Evolutionary conservation across 2,888 invertebrate species (phyloP).

Genomic region (Microlaimidae sp.): DNA sequence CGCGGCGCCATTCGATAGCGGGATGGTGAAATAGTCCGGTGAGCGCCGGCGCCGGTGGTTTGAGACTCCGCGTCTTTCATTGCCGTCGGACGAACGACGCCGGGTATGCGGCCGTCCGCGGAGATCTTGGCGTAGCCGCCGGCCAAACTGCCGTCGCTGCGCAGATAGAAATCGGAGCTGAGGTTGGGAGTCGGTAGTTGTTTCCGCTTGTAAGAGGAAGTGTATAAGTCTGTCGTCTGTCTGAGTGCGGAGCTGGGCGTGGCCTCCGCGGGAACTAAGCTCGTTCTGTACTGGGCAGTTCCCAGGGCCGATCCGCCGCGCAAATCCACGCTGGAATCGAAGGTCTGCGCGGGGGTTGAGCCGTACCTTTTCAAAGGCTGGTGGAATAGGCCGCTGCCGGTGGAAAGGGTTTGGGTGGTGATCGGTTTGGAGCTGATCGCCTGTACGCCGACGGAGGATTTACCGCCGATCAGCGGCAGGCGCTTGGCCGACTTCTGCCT

Average conservation of each 20-base stretch:
- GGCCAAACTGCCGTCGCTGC: too few species aligned
- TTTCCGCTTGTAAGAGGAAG: too few species aligned
- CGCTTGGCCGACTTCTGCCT: not conserved
- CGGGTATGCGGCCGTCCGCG: too few species aligned
- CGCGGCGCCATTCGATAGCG: not conserved
- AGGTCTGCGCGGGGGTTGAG: too few species aligned
- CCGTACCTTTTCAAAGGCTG: not conserved
- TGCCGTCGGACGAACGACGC: constrained; percentile 3
- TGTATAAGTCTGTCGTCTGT: too few species aligned
- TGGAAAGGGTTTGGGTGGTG: not conserved
- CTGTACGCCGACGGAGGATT: constrained; percentile 7
- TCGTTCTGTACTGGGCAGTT: not conserved
- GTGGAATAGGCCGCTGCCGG: not conserved
- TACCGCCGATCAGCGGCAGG: not conserved
- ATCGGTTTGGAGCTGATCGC: not conserved
- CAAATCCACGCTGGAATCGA: not conserved
- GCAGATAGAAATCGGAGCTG: too few species aligned
- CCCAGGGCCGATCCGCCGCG: not conserved
- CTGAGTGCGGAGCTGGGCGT: too few species aligned
- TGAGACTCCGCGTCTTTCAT: constrained; percentile 1
- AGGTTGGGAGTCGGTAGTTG: too few species aligned
- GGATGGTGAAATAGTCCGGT: not conserved
- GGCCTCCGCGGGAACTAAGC: too few species aligned
- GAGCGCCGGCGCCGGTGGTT: not conserved
- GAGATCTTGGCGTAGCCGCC: too few species aligned